Conservation (phyloP, 2,113 vertebrate species). For the Odobenus rosmarus region DNA sequence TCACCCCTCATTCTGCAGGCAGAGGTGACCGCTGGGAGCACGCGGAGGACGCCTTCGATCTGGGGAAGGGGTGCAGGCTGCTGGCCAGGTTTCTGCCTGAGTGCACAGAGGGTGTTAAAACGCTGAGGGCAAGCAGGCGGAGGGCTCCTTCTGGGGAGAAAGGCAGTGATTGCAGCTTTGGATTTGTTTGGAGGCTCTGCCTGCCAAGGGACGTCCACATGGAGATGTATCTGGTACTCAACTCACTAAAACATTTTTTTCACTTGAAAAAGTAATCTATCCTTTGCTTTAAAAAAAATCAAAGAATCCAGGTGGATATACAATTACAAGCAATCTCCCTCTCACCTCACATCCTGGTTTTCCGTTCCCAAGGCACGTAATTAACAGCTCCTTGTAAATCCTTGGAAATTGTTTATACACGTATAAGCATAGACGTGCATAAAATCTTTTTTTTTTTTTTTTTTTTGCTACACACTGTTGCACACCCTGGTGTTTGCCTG, state of each 20-base stretch:
- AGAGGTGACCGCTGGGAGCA: fast-evolving
- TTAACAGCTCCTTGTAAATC: neutral
- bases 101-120: fast-evolving
- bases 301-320: neutral
- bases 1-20: neutral
- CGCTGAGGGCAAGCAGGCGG: neutral
- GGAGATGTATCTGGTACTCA: neutral
- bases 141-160: neutral
- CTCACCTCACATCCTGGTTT: neutral
- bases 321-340: neutral
- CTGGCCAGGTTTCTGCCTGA: neutral
- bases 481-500: neutral
- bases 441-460: neutral
- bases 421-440: neutral
- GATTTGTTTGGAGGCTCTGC: neutral
- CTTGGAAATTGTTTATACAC: neutral
- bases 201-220: neutral
- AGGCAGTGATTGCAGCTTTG: neutral
- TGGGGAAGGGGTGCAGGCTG: neutral
- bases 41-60: fast-evolving
- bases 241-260: neutral
- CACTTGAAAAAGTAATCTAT: neutral
- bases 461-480: too few relatives aligned
- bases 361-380: neutral
- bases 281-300: neutral